Conservation (phyloP, 2,113 vertebrate genomes). For the Myxocyprinus asiaticus region DNA sequence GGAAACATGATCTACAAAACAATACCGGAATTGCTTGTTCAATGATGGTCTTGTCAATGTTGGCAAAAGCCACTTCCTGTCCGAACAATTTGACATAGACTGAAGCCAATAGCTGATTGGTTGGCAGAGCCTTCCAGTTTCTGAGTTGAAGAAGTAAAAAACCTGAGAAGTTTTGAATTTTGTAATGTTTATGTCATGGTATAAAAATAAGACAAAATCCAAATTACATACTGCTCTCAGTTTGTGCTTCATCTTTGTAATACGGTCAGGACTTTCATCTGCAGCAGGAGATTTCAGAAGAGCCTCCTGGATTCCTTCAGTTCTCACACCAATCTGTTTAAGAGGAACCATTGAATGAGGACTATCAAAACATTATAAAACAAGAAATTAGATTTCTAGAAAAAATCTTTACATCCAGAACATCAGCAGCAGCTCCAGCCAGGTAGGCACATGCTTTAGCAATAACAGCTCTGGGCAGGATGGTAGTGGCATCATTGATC, state of each 20-base stretch:
- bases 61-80: constrained; percentile 77
- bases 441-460: constrained; percentile 74
- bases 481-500: constrained; percentile 79
- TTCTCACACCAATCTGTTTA: constrained; percentile 62
- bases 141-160: constrained; percentile 65
- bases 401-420: constrained; percentile 75
- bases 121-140: constrained; percentile 72
- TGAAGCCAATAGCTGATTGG: constrained; percentile 68
- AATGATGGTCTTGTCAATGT: constrained; percentile 73
- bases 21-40: constrained; percentile 72
- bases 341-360: neutral
- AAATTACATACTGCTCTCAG: constrained; percentile 72
- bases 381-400: neutral
- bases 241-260: constrained; percentile 76
- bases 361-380: neutral
- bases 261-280: constrained; percentile 67
- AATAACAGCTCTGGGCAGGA: constrained; percentile 77
- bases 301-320: constrained; percentile 80
- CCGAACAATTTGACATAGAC: constrained; percentile 76
- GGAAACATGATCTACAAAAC: neutral
- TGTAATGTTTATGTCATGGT: neutral
- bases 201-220: neutral
- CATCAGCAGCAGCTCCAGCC: constrained; percentile 76
- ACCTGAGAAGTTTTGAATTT: neutral
- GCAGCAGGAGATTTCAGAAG: constrained; percentile 65